phyloP scores from a whole-genome alignment of 2,113 vertebrate species.

The Lonchura striata region DNA sequence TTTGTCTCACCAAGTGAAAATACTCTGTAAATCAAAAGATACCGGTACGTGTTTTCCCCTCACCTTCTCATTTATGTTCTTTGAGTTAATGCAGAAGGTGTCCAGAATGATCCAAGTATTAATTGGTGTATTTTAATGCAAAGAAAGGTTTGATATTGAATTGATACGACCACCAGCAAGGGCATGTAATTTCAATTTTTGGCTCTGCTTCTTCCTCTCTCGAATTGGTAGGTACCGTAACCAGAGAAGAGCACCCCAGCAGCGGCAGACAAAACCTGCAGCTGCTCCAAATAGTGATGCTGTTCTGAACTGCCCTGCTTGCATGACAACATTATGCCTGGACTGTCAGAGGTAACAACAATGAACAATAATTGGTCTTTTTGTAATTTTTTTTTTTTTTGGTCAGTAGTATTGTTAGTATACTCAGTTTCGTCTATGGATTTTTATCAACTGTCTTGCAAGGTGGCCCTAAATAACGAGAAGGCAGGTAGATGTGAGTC shows the following conservation, averaged over 20 bases:
- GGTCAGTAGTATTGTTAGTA: not conserved
- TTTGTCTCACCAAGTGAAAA: not conserved
- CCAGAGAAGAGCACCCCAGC: slow-evolving; percentile 46
- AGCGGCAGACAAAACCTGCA: not conserved
- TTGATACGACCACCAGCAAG: not conserved
- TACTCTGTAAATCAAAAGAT: not conserved
- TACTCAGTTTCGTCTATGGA: not conserved
- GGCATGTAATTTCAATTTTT: not conserved
- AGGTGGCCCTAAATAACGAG: not conserved
- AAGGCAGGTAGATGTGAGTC: not conserved
- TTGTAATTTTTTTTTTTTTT: not conserved
- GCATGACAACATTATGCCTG: slow-evolving; percentile 94
- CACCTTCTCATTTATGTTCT: not conserved
- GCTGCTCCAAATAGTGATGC: slow-evolving; percentile 87
- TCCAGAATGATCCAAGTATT: not conserved
- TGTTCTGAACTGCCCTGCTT: slow-evolving; percentile 94
- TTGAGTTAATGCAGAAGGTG: not conserved
- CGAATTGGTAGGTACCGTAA: slow-evolving; percentile 74
- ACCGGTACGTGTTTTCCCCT: not conserved
- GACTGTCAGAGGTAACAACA: slow-evolving; percentile 91
- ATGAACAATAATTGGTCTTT: not conserved
- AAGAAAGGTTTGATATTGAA: not conserved
- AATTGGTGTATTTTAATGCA: not conserved
- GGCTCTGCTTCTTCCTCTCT: not conserved
- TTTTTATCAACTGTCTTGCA: not conserved